A percentile compares a stretch with the other conserved stretches of the same genome.
phyloP scores from a whole-genome alignment of 2,888 invertebrate species.

The Ophraella communa region DNA sequence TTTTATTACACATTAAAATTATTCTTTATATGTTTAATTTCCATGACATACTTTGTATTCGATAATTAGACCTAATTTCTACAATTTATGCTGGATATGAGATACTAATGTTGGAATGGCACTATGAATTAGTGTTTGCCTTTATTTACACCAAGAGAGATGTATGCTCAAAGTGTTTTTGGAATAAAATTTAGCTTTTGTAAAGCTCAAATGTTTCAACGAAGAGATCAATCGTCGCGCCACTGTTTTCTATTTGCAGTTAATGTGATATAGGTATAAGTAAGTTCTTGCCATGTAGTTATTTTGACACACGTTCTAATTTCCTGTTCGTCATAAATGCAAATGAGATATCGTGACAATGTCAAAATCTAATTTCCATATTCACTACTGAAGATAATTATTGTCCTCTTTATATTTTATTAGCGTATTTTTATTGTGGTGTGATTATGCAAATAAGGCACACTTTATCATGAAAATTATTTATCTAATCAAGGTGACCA shows the following conservation, averaged over 20 bases:
- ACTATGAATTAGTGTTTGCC: too few species aligned
- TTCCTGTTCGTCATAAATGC: conserved; percentile 39
- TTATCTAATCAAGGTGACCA: conserved; percentile 1
- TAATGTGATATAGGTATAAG: conserved; percentile 28
- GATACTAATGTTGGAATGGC: too few species aligned
- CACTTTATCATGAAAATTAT: conserved; percentile 1
- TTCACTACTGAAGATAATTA: conserved; percentile 37
- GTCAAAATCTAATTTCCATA: conserved; percentile 38
- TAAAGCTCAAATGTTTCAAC: too few species aligned
- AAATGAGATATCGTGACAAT: conserved; percentile 39
- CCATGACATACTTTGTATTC: too few species aligned
- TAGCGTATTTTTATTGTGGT: conserved; percentile 27
- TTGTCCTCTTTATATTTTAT: conserved; percentile 33
- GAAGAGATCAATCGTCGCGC: background rate
- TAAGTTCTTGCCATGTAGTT: conserved; percentile 15
- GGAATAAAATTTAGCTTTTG: too few species aligned
- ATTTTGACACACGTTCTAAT: conserved; percentile 37
- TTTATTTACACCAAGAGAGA: too few species aligned
- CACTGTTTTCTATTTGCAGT: conserved; percentile 1
- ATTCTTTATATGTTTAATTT: too few species aligned
- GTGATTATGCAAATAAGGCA: conserved; percentile 22
- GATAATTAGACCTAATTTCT: too few species aligned
- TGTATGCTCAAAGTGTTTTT: too few species aligned
- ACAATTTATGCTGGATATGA: too few species aligned
- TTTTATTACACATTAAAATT: too few species aligned